Conservation (phyloP, 1,140 invertebrate species). For the Drosophila bipectinata region DNA sequence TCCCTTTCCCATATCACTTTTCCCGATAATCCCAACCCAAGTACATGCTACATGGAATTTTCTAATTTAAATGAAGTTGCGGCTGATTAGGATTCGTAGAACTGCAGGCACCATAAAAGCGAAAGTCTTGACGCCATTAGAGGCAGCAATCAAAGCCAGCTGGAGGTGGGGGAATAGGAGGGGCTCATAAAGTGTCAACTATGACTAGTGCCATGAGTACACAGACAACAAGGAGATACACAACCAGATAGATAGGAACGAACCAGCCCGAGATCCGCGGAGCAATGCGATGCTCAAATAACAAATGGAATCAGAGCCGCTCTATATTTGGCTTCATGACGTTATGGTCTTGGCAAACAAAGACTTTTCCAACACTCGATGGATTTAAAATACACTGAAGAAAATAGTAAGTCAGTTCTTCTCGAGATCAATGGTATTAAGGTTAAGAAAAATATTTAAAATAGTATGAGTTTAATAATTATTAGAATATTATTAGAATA, state of each 20-base stretch:
- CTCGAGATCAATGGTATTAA: neutral
- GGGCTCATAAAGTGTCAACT: constrained; percentile 73
- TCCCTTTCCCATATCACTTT: constrained; percentile 7
- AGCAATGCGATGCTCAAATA: constrained; percentile 55
- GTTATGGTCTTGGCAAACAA: constrained; percentile 43
- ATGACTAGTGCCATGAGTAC: constrained; percentile 77
- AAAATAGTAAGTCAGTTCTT: neutral
- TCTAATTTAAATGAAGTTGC: constrained; percentile 51
- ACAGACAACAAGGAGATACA: constrained; percentile 43
- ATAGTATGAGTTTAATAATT: too few relatives aligned
- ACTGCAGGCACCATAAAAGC: constrained; percentile 73
- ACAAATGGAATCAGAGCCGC: constrained; percentile 40
- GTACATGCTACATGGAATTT: constrained; percentile 28
- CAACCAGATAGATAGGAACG: constrained; percentile 14
- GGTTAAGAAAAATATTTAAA: too few relatives aligned
- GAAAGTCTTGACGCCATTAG: constrained; percentile 82
- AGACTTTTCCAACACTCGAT: constrained; percentile 57
- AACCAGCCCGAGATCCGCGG: constrained; percentile 21
- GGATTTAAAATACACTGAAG: neutral
- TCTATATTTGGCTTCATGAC: constrained; percentile 42
- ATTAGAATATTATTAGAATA: too few relatives aligned
- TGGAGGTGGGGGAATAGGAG: neutral
- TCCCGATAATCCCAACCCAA: constrained; percentile 27
- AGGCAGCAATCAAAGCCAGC: constrained; percentile 53
- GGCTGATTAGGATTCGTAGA: constrained; percentile 74